These are phyloP conservation scores for Volucella inflata DNA, from an alignment of 2,888 invertebrate species.

Conservation along the genomic window DNA sequence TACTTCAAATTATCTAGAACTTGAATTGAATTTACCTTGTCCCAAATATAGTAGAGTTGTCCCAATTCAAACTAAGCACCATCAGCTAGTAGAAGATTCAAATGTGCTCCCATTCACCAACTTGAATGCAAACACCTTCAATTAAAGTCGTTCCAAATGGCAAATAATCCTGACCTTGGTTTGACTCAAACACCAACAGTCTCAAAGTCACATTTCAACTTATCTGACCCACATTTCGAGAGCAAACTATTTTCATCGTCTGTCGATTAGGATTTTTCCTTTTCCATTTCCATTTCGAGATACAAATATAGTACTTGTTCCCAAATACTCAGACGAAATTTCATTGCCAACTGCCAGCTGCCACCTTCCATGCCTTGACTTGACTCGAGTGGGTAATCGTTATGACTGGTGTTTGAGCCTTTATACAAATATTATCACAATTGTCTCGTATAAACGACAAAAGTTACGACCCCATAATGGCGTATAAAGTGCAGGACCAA, in stretches of 20 bases:
- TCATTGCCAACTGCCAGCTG: constrained; percentile 25
- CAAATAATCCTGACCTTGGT: constrained; percentile 50
- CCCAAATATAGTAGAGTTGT: too few relatives aligned
- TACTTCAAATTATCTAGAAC: too few relatives aligned
- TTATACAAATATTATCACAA: constrained; percentile 74
- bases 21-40: too few relatives aligned
- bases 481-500: constrained; percentile 65
- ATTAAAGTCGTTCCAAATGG: constrained; percentile 4
- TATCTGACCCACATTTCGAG: constrained; percentile 45
- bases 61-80: too few relatives aligned
- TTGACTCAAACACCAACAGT: constrained; percentile 30
- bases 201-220: constrained; percentile 43
- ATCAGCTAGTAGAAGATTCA: too few relatives aligned
- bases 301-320: too few relatives aligned
- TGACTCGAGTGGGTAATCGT: constrained; percentile 42
- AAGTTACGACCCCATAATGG: constrained; percentile 67
- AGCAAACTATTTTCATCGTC: constrained; percentile 53
- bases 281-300: constrained; percentile 25
- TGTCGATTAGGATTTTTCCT: constrained; percentile 58
- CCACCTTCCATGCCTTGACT: constrained; percentile 13
- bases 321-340: constrained; percentile 26
- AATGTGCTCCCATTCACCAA: too few relatives aligned
- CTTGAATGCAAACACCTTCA: neutral
- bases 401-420: constrained; percentile 67
- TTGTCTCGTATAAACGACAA: constrained; percentile 72